These are phyloP conservation scores for Drosophila multiciliata DNA, from an alignment of 2,888 invertebrate species.

Conservation along the genomic window DNA sequence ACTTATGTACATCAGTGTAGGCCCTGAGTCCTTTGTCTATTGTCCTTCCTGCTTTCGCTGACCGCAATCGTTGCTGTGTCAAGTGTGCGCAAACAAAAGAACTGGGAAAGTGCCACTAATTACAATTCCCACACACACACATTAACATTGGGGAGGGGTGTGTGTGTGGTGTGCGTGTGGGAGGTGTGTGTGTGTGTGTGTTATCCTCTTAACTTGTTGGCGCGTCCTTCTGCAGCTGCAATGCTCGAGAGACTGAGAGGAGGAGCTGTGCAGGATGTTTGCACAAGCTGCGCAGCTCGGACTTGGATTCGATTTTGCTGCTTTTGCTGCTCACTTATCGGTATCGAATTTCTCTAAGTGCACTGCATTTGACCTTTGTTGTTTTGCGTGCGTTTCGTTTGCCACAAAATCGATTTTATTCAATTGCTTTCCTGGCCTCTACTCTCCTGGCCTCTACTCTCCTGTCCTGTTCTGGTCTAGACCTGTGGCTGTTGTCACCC, in stretches of 20 bases:
- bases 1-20: slow-evolving; percentile 21
- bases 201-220: slow-evolving; percentile 44
- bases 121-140: slow-evolving; percentile 68
- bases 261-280: slow-evolving; percentile 55
- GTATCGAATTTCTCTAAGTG: slow-evolving; percentile 60
- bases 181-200: background rate
- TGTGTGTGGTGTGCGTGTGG: background rate
- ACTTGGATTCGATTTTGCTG: slow-evolving; percentile 42
- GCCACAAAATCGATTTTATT: slow-evolving; percentile 66
- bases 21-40: slow-evolving; percentile 13
- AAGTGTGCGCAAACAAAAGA: slow-evolving; percentile 75
- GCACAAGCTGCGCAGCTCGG: slow-evolving; percentile 51
- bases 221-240: slow-evolving; percentile 39
- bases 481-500: slow-evolving; percentile 62
- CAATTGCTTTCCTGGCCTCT: slow-evolving; percentile 33
- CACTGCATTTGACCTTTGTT: slow-evolving; percentile 65
- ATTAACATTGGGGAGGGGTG: slow-evolving; percentile 33
- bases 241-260: background rate
- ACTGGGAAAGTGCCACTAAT: slow-evolving; percentile 80
- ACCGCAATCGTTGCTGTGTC: slow-evolving; percentile 55
- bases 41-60: slow-evolving; percentile 19
- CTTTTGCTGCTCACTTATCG: slow-evolving; percentile 21
- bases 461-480: slow-evolving; percentile 11
- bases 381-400: slow-evolving; percentile 10
- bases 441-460: background rate